Conservation (phyloP, 2,113 vertebrate species). For the Aepyceros melampus region DNA sequence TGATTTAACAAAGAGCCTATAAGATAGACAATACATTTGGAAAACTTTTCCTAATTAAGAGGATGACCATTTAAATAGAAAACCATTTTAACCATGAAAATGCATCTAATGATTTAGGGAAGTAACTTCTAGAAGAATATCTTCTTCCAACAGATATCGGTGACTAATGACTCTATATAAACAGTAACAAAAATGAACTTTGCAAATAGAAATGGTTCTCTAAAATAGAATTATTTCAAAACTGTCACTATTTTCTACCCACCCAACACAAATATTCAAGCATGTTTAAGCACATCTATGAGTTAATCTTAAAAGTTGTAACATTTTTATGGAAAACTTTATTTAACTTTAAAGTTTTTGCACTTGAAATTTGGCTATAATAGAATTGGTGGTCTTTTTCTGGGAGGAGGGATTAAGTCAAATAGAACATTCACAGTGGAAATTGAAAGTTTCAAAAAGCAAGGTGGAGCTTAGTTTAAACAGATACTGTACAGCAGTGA, state of each 20-base stretch:
- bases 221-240: not conserved
- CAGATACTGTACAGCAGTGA: not conserved
- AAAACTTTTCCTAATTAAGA: not conserved
- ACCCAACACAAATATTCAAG: not conserved
- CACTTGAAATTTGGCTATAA: not conserved
- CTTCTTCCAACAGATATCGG: not conserved
- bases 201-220: not conserved
- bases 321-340: not conserved
- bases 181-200: not conserved
- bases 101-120: not conserved
- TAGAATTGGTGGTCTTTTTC: not conserved
- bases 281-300: not conserved
- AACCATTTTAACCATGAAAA: not conserved
- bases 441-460: not conserved
- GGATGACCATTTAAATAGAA: not conserved
- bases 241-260: not conserved
- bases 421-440: not conserved
- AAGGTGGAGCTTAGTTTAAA: not conserved
- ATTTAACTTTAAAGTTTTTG: not conserved
- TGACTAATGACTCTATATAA: slow-evolving; percentile 15
- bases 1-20: slow-evolving; percentile 16
- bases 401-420: not conserved
- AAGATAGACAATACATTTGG: not conserved
- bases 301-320: not conserved
- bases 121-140: not conserved